phyloP scores from a whole-genome alignment of 2,797 vertebrate genomes.

The Crax fasciolata region DNA sequence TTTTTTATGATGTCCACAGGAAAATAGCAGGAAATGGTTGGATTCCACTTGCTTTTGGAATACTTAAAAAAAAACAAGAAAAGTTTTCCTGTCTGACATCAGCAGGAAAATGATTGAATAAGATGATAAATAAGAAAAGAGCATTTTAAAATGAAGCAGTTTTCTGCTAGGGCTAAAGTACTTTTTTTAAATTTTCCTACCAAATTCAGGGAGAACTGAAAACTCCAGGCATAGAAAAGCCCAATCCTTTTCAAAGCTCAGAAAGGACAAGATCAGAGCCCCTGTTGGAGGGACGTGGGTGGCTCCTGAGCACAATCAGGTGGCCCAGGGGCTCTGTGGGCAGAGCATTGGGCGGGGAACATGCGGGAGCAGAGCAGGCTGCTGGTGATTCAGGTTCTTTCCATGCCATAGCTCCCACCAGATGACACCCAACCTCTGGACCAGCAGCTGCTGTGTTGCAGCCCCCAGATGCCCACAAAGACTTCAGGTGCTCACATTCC shows the following conservation, averaged over 20 bases:
- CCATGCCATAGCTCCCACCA: not conserved
- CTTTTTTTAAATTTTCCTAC: not conserved
- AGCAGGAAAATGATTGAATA: not conserved
- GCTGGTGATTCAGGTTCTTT: not conserved
- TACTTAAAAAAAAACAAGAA: not conserved
- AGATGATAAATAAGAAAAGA: not conserved
- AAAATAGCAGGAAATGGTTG: not conserved
- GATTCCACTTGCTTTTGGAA: not conserved
- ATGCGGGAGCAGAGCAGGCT: not conserved
- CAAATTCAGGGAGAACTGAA: not conserved
- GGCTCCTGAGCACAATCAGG: not conserved
- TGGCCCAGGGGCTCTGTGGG: too few relatives aligned
- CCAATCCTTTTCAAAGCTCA: not conserved
- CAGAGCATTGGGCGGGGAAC: too few relatives aligned
- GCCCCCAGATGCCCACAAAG: not conserved
- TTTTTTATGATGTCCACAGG: not conserved
- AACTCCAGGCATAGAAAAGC: not conserved
- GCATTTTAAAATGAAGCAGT: not conserved
- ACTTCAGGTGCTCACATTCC: not conserved
- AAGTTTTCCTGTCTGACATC: not conserved
- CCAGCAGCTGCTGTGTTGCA: not conserved
- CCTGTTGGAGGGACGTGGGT: not conserved
- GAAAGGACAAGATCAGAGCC: not conserved
- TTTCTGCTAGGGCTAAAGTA: not conserved
- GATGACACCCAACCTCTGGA: not conserved